phyloP scores from a whole-genome alignment of 2,113 vertebrate species.

The Spilogale gracilis region DNA sequence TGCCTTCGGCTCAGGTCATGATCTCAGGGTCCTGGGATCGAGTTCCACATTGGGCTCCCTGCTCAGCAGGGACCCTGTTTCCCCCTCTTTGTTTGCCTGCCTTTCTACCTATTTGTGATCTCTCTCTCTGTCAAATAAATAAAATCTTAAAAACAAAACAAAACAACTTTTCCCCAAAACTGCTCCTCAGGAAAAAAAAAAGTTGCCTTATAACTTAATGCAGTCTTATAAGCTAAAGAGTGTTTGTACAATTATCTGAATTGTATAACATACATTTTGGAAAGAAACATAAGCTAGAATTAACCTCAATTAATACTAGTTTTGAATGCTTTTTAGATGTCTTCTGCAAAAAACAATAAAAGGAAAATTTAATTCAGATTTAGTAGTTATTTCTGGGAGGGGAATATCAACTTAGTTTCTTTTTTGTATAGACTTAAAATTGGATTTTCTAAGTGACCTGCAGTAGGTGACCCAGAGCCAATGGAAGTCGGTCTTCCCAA shows the following conservation, averaged over 20 bases:
- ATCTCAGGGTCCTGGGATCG: no score
- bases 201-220: neutral
- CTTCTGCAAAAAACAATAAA: neutral
- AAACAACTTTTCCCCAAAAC: neutral
- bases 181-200: neutral
- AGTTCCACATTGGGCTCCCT: no score
- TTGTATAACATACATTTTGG: neutral
- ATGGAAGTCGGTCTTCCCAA: neutral
- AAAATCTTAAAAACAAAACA: neutral
- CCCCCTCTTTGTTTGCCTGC: no score
- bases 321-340: neutral
- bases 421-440: neutral
- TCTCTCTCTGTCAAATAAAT: no score
- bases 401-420: neutral
- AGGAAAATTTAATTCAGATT: neutral
- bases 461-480: neutral
- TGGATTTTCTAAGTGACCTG: neutral
- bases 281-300: neutral
- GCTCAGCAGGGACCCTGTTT: no score
- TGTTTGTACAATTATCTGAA: neutral
- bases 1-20: no score
- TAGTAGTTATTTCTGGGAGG: neutral
- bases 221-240: constrained; percentile 16
- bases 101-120: no score
- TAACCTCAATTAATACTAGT: neutral